phyloP scores from a whole-genome alignment of 2,888 invertebrate genomes.

The Tribolium freemani region DNA sequence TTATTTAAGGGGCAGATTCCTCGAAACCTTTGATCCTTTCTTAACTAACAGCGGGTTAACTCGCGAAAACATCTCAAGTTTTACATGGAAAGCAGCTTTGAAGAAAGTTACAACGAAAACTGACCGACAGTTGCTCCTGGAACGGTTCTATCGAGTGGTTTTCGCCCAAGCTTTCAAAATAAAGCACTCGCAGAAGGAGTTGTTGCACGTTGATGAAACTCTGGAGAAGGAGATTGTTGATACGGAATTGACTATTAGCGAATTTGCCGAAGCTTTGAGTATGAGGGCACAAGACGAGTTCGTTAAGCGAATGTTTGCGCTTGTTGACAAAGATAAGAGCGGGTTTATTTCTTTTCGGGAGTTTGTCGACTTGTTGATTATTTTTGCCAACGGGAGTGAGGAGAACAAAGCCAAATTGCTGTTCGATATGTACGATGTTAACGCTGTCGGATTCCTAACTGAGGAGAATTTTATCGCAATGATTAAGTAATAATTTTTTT shows the following conservation, averaged over 20 bases:
- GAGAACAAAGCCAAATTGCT: conserved; percentile 71
- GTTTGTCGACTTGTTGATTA: conserved; percentile 73
- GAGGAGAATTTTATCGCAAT: conserved; percentile 69
- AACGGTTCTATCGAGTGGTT: conserved; percentile 71
- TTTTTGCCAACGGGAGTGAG: conserved; percentile 71
- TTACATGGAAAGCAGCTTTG: conserved; percentile 58
- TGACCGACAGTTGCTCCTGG: conserved; percentile 68
- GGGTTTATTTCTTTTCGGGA: conserved; percentile 76
- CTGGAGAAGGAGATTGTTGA: conserved; percentile 68
- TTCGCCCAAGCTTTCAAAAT: conserved; percentile 70
- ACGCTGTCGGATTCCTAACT: conserved; percentile 68
- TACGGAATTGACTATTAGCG: conserved; percentile 71
- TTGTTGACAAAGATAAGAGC: conserved; percentile 73
- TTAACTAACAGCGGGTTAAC: conserved; percentile 55
- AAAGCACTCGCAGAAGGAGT: conserved; percentile 65
- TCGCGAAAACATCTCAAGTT: conserved; percentile 55
- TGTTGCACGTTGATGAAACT: conserved; percentile 64
- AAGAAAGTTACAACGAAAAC: conserved; percentile 68
- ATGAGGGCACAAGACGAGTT: conserved; percentile 72
- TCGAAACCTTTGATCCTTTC: conserved; percentile 65
- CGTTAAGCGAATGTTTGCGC: conserved; percentile 71
- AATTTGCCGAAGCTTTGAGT: conserved; percentile 74
- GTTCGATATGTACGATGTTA: conserved; percentile 74
- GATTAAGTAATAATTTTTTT: conserved; percentile 67
- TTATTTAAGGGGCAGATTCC: conserved; percentile 65